A percentile compares a stretch with the other conserved stretches of the same genome.
Evolutionary conservation across 2,113 vertebrate species (phyloP).

Genomic region (Syngnathoides biaculeatus): DNA sequence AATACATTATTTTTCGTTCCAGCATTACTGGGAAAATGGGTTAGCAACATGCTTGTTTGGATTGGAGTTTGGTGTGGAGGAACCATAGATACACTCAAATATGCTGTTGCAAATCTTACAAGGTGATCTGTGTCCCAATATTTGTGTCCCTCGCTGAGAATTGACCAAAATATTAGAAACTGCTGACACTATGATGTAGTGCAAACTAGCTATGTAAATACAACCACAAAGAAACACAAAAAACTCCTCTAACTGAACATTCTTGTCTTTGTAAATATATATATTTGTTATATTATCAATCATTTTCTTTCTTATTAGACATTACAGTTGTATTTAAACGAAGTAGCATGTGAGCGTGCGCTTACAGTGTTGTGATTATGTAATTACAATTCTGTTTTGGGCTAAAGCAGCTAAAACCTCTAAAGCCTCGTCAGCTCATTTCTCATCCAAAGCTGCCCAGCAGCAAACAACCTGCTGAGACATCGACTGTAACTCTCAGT

Average conservation of each 20-base stretch:
- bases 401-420: neutral
- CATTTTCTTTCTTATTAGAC: neutral
- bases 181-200: neutral
- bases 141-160: too few species aligned
- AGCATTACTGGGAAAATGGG: too few species aligned
- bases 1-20: neutral
- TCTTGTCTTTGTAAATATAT: neutral
- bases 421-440: neutral
- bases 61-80: neutral
- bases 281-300: neutral
- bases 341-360: neutral
- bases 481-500: neutral
- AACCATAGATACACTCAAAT: neutral
- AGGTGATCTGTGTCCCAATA: neutral
- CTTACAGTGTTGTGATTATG: conserved; percentile 1
- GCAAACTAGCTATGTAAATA: neutral
- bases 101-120: too few species aligned
- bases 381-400: conserved; percentile 4
- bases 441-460: conserved; percentile 6
- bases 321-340: neutral
- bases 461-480: conserved; percentile 2
- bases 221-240: neutral
- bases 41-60: neutral
- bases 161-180: neutral
- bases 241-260: neutral